Evolutionary conservation across 2,888 invertebrate genomes (phyloP).

Genomic region (Synanthedon andrenaeformis): DNA sequence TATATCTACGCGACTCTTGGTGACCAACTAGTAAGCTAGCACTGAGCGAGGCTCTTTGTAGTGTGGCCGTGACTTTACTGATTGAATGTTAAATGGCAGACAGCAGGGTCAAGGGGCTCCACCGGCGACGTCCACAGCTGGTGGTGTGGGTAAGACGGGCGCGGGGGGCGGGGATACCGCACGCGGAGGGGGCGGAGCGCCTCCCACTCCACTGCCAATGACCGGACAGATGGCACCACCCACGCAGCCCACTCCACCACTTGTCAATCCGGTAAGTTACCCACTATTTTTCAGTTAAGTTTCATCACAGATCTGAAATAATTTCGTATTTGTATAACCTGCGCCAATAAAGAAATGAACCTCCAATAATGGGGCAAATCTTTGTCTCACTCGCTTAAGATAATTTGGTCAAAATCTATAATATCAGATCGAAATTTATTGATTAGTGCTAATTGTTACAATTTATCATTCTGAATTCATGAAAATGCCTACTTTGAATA

Average conservation of each 20-base stretch:
- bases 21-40: too few species aligned
- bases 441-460: too few species aligned
- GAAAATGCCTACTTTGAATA: too few species aligned
- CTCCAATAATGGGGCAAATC: too few species aligned
- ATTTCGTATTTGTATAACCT: background rate
- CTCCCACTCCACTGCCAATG: conserved; percentile 68
- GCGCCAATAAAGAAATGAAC: too few species aligned
- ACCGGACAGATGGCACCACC: conserved; percentile 71
- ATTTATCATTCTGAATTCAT: too few species aligned
- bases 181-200: conserved; percentile 59
- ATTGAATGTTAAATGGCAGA: background rate
- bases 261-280: conserved; percentile 51
- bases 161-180: conserved; percentile 31
- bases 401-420: too few species aligned
- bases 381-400: too few species aligned
- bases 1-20: too few species aligned
- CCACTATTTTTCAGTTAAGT: background rate
- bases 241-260: conserved; percentile 63
- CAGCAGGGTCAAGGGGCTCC: conserved; percentile 22
- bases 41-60: too few species aligned
- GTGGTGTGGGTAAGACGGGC: conserved; percentile 14
- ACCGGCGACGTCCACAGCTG: conserved; percentile 13
- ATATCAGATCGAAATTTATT: too few species aligned
- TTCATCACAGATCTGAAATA: background rate
- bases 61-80: too few species aligned